Conservation (phyloP, 2,797 vertebrate species). For the Simalia tracyae region DNA sequence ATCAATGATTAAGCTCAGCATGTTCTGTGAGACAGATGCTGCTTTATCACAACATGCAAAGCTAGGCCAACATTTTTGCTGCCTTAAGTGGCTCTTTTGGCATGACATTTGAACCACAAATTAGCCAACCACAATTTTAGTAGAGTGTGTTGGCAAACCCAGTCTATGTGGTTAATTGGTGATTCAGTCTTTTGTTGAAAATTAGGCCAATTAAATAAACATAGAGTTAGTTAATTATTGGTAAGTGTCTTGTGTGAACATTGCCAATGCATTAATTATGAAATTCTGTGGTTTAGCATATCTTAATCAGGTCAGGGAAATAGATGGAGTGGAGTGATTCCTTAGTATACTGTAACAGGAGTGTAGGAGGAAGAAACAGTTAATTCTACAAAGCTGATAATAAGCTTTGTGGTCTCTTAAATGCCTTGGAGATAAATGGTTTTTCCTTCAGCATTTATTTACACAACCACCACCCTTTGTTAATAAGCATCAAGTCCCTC, state of each 20-base stretch:
- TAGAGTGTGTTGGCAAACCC: neutral
- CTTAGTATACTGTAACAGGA: neutral
- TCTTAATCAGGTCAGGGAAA: neutral
- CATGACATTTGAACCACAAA: neutral
- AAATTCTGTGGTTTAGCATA: neutral
- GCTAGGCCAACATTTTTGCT: neutral
- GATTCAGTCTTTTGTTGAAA: neutral
- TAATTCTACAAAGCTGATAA: neutral
- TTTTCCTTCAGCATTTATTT: neutral
- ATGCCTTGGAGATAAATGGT: neutral
- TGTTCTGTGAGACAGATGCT: neutral
- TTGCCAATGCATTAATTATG: neutral
- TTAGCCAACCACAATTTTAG: neutral
- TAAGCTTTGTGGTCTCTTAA: constrained; percentile 8
- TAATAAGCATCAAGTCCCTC: neutral
- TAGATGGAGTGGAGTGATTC: neutral
- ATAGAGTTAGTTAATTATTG: neutral
- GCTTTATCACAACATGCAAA: neutral
- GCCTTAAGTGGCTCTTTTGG: neutral
- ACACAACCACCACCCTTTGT: neutral
- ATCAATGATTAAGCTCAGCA: neutral
- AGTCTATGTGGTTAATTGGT: neutral
- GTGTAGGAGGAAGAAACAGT: neutral
- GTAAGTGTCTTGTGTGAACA: neutral
- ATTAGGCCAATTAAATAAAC: neutral